A percentile compares a stretch with the other conserved stretches of the same genome.
Conservation (phyloP, 2,113 vertebrate genomes). For the Coreoperca whiteheadi region DNA sequence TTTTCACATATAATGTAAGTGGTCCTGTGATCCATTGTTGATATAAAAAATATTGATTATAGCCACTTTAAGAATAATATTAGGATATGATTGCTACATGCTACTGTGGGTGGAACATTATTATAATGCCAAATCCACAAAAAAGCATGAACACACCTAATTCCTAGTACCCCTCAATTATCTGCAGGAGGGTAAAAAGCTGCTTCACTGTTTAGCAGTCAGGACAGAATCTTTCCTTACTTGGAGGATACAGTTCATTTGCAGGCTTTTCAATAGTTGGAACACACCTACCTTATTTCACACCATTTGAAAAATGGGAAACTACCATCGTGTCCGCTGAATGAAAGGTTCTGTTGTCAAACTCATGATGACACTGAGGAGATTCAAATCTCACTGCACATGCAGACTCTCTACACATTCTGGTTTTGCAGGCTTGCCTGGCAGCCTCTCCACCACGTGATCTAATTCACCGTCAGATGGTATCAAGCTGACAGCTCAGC, state of each 20-base stretch:
- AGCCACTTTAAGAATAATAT: background rate
- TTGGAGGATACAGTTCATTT: background rate
- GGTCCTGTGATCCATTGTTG: background rate
- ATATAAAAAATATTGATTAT: too few species aligned
- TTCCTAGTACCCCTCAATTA: background rate
- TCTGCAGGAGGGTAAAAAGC: background rate
- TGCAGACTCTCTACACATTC: background rate
- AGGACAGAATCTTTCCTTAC: background rate
- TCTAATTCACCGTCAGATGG: slow-evolving; percentile 27
- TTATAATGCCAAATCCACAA: background rate
- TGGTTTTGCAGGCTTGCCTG: background rate
- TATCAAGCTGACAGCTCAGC: slow-evolving; percentile 24
- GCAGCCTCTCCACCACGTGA: slow-evolving; percentile 41
- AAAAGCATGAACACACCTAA: background rate
- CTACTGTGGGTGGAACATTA: background rate
- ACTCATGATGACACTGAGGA: background rate
- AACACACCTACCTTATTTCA: background rate
- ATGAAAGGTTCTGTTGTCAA: background rate
- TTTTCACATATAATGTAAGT: background rate
- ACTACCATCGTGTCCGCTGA: background rate
- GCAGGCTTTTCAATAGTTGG: background rate
- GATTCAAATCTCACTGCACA: background rate
- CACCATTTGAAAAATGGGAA: background rate
- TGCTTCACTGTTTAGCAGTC: background rate
- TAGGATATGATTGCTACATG: background rate